Conservation (phyloP, 2,888 invertebrate genomes). For the Girardia tigrina region DNA sequence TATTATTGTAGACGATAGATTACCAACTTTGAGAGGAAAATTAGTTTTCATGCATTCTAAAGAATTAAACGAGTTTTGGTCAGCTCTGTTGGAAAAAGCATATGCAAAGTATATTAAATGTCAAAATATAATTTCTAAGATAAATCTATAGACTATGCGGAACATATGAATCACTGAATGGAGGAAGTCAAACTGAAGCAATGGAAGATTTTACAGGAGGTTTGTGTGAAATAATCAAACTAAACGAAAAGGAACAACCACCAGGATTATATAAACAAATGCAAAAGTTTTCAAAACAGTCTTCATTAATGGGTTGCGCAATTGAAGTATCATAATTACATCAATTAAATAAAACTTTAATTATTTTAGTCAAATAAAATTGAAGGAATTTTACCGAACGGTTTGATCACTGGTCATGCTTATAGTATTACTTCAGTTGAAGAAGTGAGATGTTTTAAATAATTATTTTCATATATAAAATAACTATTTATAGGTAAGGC, state of each 20-base stretch:
- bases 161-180: slow-evolving; percentile 88
- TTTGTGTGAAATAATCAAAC: slow-evolving; percentile 64
- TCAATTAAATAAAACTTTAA: too few relatives aligned
- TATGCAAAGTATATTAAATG: slow-evolving; percentile 53
- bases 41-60: slow-evolving; percentile 53
- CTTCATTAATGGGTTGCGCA: slow-evolving; percentile 78
- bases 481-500: not conserved
- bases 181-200: slow-evolving; percentile 90
- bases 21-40: slow-evolving; percentile 51
- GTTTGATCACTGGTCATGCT: slow-evolving; percentile 77
- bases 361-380: slow-evolving; percentile 44
- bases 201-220: slow-evolving; percentile 86
- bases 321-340: too few relatives aligned
- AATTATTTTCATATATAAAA: too few relatives aligned
- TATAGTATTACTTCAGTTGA: slow-evolving; percentile 72
- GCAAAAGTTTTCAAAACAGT: slow-evolving; percentile 71
- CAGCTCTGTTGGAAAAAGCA: slow-evolving; percentile 55
- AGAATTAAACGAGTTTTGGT: slow-evolving; percentile 54
- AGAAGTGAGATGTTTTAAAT: too few relatives aligned
- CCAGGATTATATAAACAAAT: slow-evolving; percentile 73
- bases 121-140: not conserved
- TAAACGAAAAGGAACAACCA: slow-evolving; percentile 60
- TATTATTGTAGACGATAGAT: slow-evolving; percentile 58
- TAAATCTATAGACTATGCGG: slow-evolving; percentile 69
- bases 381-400: slow-evolving; percentile 68